phyloP scores from a whole-genome alignment of 2,888 invertebrate genomes.

The Diabrotica balteata region DNA sequence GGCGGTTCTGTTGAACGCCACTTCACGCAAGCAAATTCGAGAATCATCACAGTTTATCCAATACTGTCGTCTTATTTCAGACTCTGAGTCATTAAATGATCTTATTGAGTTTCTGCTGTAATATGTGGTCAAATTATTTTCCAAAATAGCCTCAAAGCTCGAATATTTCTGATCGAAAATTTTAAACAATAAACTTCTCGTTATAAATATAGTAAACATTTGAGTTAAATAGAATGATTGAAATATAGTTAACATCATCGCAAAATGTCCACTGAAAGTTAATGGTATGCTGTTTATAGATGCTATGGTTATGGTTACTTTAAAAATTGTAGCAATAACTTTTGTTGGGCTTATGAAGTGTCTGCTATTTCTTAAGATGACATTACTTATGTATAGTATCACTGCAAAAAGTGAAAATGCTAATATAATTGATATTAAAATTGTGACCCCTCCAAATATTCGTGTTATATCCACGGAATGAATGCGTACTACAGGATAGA shows the following conservation, averaged over 20 bases:
- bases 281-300: not conserved
- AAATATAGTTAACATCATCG: not conserved
- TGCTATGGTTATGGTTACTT: not conserved
- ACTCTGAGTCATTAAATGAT: conserved; percentile 37
- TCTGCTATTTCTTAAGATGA: not conserved
- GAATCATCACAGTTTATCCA: conserved; percentile 39
- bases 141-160: conserved; percentile 41
- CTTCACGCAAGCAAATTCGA: conserved; percentile 42
- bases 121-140: conserved; percentile 42
- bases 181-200: not conserved
- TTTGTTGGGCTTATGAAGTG: not conserved
- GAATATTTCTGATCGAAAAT: conserved; percentile 43
- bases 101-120: conserved; percentile 37
- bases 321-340: not conserved
- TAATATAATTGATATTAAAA: not conserved
- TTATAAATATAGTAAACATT: not conserved
- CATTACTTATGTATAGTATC: not conserved
- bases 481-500: conserved; percentile 39
- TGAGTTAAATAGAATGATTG: not conserved
- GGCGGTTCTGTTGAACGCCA: conserved; percentile 41
- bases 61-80: conserved; percentile 5
- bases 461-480: not conserved
- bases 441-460: not conserved
- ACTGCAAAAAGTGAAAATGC: not conserved
- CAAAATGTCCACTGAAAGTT: not conserved